Base-by-base conservation (phyloP, 2,888 invertebrate genomes). In the Drosophila merina region DNA sequence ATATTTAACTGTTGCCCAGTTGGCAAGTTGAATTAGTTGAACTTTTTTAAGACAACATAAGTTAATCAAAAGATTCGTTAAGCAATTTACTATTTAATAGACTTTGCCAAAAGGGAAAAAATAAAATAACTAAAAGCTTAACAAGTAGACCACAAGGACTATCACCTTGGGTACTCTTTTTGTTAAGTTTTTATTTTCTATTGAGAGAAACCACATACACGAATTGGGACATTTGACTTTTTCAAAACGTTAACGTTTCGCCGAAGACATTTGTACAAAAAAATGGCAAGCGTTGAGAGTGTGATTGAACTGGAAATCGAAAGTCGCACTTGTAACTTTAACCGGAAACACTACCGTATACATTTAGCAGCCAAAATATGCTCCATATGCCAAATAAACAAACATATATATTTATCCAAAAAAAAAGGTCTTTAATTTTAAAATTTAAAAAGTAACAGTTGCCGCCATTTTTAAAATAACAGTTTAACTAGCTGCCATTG, bases 1-100 rank as follows among this genome's bases (percentile, higher is more conserved):
- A 58, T 56, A 52, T 38, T 55, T 58, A 58, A 67, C 52, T 49
- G 49, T 36, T 60, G 28, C 52, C 42, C 36, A 62, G 49, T 54
- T 55, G 72, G 76, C 76, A 73, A 75, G 12, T 42, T 42, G 69
- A 57, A 74, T 76, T 56, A 74, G 70, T 71, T 63, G 57, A 66
- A 72, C 28, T 51, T 58, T 68, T 55, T 42, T 59, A 63, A 66
- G 57, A 45, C 59, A 67, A 51, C 52, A 76, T 81, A 74, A 67
- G 55, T 74, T 68, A 66, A 51, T 38, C 42, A 42, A 67, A 64
- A 56, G 68, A 72, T 71, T 79, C 60, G 76, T 66, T 74, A 88
- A 88, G 88, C 80, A 88, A 82, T 86, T 88, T 74, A 82, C 80
- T 84, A 86, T 82, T 68, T 74, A 78, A 82, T 82, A 88, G 81